phyloP scores from a whole-genome alignment of 1,140 invertebrate genomes.

The Coptotermes formosanus region DNA sequence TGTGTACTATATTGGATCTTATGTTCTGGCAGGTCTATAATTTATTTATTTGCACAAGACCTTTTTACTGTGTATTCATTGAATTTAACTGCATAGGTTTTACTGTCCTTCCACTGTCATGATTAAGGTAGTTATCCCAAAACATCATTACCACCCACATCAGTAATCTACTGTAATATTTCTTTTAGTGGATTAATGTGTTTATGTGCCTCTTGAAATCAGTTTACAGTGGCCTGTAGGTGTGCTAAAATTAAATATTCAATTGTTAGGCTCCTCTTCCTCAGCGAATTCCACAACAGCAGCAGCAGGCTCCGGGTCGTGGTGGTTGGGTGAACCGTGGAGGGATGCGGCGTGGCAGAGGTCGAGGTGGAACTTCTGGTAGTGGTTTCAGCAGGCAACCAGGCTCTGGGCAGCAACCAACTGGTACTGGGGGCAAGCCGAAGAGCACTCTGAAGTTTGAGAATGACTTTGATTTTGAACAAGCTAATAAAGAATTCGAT shows the following conservation, averaged over 20 bases:
- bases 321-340: conserved; percentile 34
- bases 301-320: conserved; percentile 38
- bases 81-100: too few species aligned
- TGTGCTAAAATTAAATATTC: not conserved
- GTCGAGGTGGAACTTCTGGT: conserved; percentile 43
- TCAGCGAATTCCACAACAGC: conserved; percentile 46
- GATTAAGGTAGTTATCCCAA: too few species aligned
- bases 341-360: conserved; percentile 38
- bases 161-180: too few species aligned
- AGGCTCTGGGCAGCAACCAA: conserved; percentile 37
- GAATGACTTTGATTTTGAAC: conserved; percentile 96
- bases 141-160: too few species aligned
- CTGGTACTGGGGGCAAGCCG: conserved; percentile 43
- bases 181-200: too few species aligned
- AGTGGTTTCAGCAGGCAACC: conserved; percentile 33
- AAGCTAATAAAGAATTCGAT: conserved; percentile 94
- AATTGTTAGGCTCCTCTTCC: not conserved
- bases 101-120: too few species aligned
- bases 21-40: too few species aligned
- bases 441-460: conserved; percentile 88
- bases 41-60: too few species aligned
- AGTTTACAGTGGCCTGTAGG: too few species aligned
- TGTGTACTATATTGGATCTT: too few species aligned
- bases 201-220: too few species aligned
- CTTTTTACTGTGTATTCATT: too few species aligned